phyloP scores from a whole-genome alignment of 2,113 vertebrate species.

The Nestor notabilis region DNA sequence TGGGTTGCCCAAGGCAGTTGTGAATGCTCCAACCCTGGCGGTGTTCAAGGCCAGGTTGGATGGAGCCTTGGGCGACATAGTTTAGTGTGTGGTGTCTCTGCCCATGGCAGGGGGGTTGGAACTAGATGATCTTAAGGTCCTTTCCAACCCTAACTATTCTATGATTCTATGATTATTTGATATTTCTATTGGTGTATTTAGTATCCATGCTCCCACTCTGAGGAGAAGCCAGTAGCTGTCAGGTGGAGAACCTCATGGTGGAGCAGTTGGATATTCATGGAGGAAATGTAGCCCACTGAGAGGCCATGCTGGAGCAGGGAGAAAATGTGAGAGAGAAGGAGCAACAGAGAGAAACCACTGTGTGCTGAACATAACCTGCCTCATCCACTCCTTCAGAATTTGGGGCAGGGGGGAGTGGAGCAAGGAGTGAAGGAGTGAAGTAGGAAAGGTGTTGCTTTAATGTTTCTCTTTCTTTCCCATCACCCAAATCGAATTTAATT shows the following conservation, averaged over 20 bases:
- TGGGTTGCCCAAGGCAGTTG: too few relatives aligned
- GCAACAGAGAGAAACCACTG: not conserved
- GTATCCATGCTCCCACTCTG: not conserved
- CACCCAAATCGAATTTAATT: not conserved
- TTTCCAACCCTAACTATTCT: too few relatives aligned
- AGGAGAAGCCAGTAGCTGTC: not conserved
- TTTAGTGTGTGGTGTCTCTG: too few relatives aligned
- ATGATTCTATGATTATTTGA: too few relatives aligned
- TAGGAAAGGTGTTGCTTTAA: not conserved
- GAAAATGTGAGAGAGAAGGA: not conserved
- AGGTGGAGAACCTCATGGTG: fast-evolving
- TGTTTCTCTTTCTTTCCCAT: not conserved
- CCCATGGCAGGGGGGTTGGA: too few relatives aligned
- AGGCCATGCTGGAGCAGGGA: fast-evolving
- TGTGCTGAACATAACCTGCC: not conserved
- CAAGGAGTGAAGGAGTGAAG: not conserved
- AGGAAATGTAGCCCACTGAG: fast-evolving
- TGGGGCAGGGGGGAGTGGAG: fast-evolving
- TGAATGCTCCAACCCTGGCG: too few relatives aligned
- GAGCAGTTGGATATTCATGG: not conserved
- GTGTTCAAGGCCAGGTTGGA: too few relatives aligned
- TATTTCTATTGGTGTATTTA: not conserved
- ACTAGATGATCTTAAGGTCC: too few relatives aligned
- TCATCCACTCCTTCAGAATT: not conserved
- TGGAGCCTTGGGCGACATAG: too few relatives aligned